Conservation (phyloP, 2,888 invertebrate genomes). For the Drosophila meridiana region DNA sequence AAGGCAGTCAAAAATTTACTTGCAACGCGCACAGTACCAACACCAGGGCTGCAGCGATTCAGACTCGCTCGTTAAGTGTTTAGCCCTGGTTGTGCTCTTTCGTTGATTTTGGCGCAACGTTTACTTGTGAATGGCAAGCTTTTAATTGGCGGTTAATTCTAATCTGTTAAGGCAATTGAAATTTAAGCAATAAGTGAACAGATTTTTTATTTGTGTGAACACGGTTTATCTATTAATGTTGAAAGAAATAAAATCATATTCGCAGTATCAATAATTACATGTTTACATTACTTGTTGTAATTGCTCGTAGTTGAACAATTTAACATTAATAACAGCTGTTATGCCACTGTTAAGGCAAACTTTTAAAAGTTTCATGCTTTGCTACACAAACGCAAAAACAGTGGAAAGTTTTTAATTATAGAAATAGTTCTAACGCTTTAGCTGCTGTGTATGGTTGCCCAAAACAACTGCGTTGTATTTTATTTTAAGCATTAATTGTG, state of each 20-base stretch:
- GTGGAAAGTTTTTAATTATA: slow-evolving; percentile 24
- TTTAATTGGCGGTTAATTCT: slow-evolving; percentile 12
- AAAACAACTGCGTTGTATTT: background rate
- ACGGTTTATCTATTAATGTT: background rate
- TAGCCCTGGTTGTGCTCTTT: slow-evolving; percentile 2
- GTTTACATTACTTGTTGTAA: background rate
- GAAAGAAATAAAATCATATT: background rate
- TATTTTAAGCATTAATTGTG: background rate
- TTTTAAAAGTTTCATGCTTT: slow-evolving; percentile 1
- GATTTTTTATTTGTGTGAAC: too few relatives aligned
- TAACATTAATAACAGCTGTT: slow-evolving; percentile 19
- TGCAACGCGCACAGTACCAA: slow-evolving; percentile 58
- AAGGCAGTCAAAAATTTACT: slow-evolving; percentile 48
- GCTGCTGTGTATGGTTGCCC: slow-evolving; percentile 9
- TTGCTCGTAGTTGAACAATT: background rate
- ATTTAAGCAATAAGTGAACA: background rate
- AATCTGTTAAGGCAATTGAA: background rate
- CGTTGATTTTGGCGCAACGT: slow-evolving; percentile 18
- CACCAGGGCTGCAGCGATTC: slow-evolving; percentile 39
- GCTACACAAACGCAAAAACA: background rate
- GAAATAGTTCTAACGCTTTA: slow-evolving; percentile 11
- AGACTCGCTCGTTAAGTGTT: slow-evolving; percentile 16
- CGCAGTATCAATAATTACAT: background rate
- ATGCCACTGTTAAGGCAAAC: slow-evolving; percentile 20
- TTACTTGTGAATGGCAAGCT: slow-evolving; percentile 21